Base-by-base conservation (phyloP, 2,113 vertebrate species). In the Carassius gibelio region DNA sequence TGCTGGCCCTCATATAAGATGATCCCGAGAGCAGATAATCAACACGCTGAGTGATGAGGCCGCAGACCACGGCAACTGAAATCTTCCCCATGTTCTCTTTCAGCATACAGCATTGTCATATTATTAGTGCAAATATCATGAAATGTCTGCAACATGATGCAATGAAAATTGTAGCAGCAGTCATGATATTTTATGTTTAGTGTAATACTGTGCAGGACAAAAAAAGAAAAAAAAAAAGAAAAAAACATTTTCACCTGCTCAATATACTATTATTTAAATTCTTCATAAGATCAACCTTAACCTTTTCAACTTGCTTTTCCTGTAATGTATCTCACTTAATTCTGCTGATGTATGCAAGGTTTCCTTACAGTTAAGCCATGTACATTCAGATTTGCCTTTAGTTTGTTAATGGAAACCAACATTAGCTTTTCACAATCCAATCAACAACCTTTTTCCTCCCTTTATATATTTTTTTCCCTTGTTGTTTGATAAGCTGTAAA, bases 1-100 rank as follows among this genome's bases (percentile, higher is more conserved):
- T 69, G 34, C 85, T 52, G 15, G 85, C 52, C 72, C 74, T 85
- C 83, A 69, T 88, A 83, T 81, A 83, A 80, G 80, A 86, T 69
- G 75, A 87, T 88, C 75, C 42, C 17, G 80, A 72, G 83, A 80
- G 79, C 61, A 85, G 83, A 85, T 80, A 84, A 85, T 89, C 85
- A 87, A 71, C 68, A 79, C 7, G 15, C 78, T 76, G 79, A 81
- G 75, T 74, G 61, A 66, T 77, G 82, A 82, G 81, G 74, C 8
- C 21, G 81, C 71, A 61, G 74, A 68, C 26, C 52, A 74, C 36
- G 9, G 42, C 11, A 62, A 78, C 52, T 52, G 52, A 75, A 52
- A 74, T 77, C 11, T 21, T 55, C 62, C 57, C 17, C 3, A 13
- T 36, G 30, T 68, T 79, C 36, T 59, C 21, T n/a, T 69, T 74